Percentiles rank a stretch among this genome's conserved stretches.
Conservation (phyloP, 1,140 invertebrate species). For the Nylanderia fulva region DNA sequence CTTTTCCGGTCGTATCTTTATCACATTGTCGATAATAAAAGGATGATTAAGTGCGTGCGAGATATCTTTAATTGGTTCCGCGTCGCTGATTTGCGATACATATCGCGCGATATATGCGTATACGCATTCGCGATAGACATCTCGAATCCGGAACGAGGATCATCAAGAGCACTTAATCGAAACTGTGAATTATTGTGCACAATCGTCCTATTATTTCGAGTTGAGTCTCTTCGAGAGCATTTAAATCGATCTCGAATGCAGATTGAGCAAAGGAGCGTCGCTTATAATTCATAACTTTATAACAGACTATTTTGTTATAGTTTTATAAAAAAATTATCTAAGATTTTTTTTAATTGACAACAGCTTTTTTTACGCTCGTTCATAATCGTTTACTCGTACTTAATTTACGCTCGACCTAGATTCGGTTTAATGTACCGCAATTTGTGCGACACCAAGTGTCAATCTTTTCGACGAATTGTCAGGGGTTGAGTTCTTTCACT, state of each 20-base stretch:
- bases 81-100: not conserved
- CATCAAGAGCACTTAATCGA: not conserved
- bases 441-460: not conserved
- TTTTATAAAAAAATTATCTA: no score
- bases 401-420: not conserved
- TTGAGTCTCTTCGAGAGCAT: not conserved
- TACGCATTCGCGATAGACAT: not conserved
- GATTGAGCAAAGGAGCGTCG: no score
- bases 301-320: no score
- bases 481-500: slow-evolving; percentile 7
- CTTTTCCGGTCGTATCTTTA: not conserved
- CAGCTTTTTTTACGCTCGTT: not conserved
- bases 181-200: not conserved
- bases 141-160: not conserved
- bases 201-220: not conserved
- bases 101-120: not conserved
- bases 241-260: not conserved
- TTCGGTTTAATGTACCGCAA: not conserved
- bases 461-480: not conserved
- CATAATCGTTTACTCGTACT: not conserved
- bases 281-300: no score
- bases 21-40: not conserved
- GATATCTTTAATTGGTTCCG: not conserved
- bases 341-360: not conserved
- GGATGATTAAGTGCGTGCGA: not conserved